phyloP scores from a whole-genome alignment of 2,113 vertebrate species.

The Bungarus multicinctus region DNA sequence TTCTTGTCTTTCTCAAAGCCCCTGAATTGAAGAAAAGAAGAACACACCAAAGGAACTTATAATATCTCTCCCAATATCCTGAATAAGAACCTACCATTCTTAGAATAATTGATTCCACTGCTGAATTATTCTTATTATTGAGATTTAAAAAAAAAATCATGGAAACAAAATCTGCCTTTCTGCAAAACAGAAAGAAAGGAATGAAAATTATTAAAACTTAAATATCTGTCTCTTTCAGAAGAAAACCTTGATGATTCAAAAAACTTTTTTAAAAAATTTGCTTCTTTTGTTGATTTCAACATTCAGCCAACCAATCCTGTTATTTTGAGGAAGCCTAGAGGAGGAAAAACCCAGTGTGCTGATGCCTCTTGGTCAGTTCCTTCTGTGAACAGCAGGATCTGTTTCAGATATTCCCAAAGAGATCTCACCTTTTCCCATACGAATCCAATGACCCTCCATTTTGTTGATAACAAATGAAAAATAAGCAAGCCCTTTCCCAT shows the following conservation, averaged over 20 bases:
- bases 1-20: background rate
- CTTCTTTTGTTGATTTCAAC: background rate
- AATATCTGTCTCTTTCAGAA: background rate
- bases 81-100: background rate
- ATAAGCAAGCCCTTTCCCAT: conserved; percentile 42
- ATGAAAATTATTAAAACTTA: background rate
- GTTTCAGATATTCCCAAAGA: background rate
- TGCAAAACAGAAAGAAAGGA: background rate
- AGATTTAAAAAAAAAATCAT: background rate
- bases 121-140: background rate
- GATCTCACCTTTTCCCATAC: background rate
- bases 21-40: background rate
- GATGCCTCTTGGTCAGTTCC: background rate
- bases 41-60: background rate
- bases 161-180: background rate
- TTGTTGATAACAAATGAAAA: conserved; percentile 33
- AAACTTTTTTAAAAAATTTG: no score
- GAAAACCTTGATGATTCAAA: background rate
- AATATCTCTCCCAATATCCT: background rate
- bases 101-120: background rate
- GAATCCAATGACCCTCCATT: conserved; percentile 25
- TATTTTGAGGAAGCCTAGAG: background rate
- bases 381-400: background rate
- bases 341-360: background rate
- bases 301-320: background rate